These are phyloP conservation scores for Caradrina kadenii DNA, from an alignment of 2,888 invertebrate genomes.

Conservation along the genomic window DNA sequence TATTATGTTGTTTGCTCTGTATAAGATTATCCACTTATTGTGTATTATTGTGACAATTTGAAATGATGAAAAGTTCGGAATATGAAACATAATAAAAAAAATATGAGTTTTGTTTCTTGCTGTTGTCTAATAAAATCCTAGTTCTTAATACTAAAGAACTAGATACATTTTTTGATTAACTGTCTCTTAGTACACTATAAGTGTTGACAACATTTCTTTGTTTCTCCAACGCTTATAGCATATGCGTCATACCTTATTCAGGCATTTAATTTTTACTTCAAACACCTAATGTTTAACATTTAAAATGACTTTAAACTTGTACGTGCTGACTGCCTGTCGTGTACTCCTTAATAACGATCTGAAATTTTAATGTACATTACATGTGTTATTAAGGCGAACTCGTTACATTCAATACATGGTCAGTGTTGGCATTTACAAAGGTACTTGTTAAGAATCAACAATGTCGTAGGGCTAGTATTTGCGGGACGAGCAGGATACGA, in stretches of 20 bases:
- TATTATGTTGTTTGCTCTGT: conserved; percentile 31
- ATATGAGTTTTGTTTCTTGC: too few species aligned
- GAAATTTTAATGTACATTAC: conserved; percentile 47
- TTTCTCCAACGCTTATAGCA: conserved; percentile 1
- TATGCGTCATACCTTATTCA: not conserved
- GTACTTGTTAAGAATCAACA: conserved; percentile 69
- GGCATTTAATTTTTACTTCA: not conserved
- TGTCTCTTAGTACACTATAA: not conserved
- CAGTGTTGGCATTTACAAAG: conserved; percentile 70
- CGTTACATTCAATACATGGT: conserved; percentile 49
- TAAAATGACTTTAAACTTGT: conserved; percentile 10
- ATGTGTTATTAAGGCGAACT: conserved; percentile 57
- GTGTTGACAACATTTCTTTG: conserved; percentile 7
- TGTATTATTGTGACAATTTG: too few species aligned
- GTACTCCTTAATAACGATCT: conserved; percentile 27
- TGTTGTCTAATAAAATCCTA: too few species aligned
- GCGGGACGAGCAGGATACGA: conserved; percentile 82
- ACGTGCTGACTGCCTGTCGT: conserved; percentile 26
- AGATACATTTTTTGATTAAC: too few species aligned
- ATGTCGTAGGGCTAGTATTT: conserved; percentile 77
- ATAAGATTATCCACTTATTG: not conserved
- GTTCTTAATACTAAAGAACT: too few species aligned
- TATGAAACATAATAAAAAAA: too few species aligned
- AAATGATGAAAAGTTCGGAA: too few species aligned
- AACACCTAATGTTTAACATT: conserved; percentile 8